Conservation (phyloP, 2,888 invertebrate species). For the Altica lythri region DNA sequence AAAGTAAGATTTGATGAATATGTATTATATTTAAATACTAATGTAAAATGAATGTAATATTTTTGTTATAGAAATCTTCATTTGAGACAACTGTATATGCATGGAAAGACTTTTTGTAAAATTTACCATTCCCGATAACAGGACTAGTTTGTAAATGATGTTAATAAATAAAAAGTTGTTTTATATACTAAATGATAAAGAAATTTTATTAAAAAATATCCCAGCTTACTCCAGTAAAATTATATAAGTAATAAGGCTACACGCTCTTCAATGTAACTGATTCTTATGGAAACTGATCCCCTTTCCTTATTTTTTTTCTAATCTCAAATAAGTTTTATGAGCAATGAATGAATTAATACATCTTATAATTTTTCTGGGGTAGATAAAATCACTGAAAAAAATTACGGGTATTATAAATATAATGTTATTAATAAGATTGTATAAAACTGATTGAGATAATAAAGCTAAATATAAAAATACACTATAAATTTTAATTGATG, state of each 20-base stretch:
- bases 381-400: constrained; percentile 51
- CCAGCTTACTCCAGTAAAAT: constrained; percentile 29
- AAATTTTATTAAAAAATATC: constrained; percentile 55
- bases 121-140: constrained; percentile 53
- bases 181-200: constrained; percentile 57
- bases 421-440: constrained; percentile 53
- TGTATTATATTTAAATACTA: too few relatives aligned
- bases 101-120: constrained; percentile 53
- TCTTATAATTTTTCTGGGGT: constrained; percentile 31
- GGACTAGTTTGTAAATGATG: constrained; percentile 59
- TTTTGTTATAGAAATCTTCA: constrained; percentile 5
- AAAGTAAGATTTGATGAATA: too few relatives aligned
- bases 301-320: not conserved
- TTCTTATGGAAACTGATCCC: not conserved
- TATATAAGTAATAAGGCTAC: too few relatives aligned
- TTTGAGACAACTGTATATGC: constrained; percentile 15
- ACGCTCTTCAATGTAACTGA: too few relatives aligned
- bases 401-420: constrained; percentile 57
- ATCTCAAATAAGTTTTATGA: not conserved
- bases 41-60: not conserved
- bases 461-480: constrained; percentile 47
- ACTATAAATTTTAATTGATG: constrained; percentile 43
- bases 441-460: constrained; percentile 53
- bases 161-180: constrained; percentile 60
- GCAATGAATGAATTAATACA: not conserved